Base-by-base conservation (phyloP, 2,888 invertebrate species). In the Drosophila multiciliata region DNA sequence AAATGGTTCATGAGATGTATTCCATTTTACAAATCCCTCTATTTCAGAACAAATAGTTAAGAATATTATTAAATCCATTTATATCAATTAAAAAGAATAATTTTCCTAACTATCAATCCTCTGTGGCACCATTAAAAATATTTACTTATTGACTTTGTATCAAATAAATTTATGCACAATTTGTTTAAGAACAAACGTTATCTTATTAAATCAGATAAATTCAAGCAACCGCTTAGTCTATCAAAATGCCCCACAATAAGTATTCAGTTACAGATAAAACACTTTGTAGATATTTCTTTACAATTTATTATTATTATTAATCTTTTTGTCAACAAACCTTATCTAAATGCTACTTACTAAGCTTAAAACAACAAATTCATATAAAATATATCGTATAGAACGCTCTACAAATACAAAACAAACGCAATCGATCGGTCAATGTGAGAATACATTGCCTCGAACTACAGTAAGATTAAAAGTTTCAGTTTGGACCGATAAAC, bases 361-460 rank as follows among this genome's bases (percentile, higher is more conserved):
- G 33, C 80, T 88, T 78, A 86, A 55, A 8, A 11, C 48, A 38
- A 52, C 15, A 59, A 78, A 49, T 62, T 75, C 64, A 68, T 35
- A 49, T 62, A 52, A 42, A 59, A 49, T 66, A 62, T 72, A 52
- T 52, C 55, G 71, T 65, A 50, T 65, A 36, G 36, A 60, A 68
- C 61, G 78, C 66, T 66, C 52, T 82, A 75, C 67, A 81, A 80
- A 68, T 78, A 82, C 73, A 81, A 69, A 71, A 70, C 58, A 61
- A 66, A 38, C 12, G 29, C 29, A 29, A 62, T 54, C 65, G 54
- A 38, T 48, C 9, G 49, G 26, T 26, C 59, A 74, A 73, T 83
- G 81, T 66, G 60, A 70, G 67, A 88, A 78, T 84, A 73, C 76
- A 79, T 76, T 55, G 75, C 52, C 50, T 62, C 69, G 58, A 59